Base-by-base conservation (phyloP, 2,797 vertebrate genomes). In the Synanceia verrucosa region DNA sequence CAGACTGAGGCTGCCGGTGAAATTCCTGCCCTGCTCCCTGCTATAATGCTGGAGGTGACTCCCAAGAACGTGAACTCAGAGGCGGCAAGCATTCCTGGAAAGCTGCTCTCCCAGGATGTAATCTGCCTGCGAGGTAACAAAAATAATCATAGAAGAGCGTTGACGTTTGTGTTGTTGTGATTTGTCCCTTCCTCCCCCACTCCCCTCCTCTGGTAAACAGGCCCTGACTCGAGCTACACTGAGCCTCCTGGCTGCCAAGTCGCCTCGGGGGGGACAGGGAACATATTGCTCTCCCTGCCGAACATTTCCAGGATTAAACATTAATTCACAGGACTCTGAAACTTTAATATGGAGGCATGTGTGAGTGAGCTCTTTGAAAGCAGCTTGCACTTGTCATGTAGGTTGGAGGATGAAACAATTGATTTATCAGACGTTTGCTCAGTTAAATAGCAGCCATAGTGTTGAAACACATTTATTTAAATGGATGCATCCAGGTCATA, bases 261-360 rank as follows among this genome's bases (percentile, higher is more conserved):
- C 36, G 88, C 91, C 92, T 77, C 10, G 62, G 85, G 88, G 78
- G 72, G 82, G 81, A 87, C 83, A 88, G 81, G 86, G 85, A 93
- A 91, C 92, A 94, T 92, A 93, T 92, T 94, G 93, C 90, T 88
- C 75, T 81, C 70, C 62, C 56, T 73, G 83, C 79, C 76, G 47
- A 82, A 89, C 86, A 82, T 79, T 91, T 88, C 84, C 80, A 92
- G 87, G 86, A 93, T 94, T 90, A 94, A 94, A 93, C 86, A 93
- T 94, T 93, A 85, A 94, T 89, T 87, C 79, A 79, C 62, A 61
- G 31, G 43, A 67, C 75, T 86, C 75, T 94, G 76, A 92, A 94
- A 92, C 79, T 92, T 93, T 94, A 88, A 94, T 93, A 89, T 88
- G 81, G 66, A 50, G 51, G 66, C 74, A 82, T 86, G 76, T 84